Conservation (phyloP, 1,140 invertebrate species). For the Drosophila ohnishii region DNA sequence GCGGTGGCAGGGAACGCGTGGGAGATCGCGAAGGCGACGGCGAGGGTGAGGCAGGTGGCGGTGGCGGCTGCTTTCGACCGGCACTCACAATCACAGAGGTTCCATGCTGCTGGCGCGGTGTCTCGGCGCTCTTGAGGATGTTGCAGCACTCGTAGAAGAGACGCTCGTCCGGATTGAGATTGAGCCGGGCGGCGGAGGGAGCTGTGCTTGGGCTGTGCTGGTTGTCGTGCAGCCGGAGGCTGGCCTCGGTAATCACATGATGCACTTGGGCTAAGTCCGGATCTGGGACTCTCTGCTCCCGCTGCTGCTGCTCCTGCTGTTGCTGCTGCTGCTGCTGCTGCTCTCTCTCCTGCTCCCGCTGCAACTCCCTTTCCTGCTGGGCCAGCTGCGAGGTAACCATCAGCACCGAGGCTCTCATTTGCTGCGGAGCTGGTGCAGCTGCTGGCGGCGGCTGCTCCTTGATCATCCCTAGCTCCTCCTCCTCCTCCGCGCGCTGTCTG, state of each 20-base stretch:
- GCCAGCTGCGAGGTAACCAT: constrained; percentile 47
- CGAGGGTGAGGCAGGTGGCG: constrained; percentile 30
- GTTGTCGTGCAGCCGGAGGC: constrained; percentile 62
- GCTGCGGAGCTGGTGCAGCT: constrained; percentile 17
- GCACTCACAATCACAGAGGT: constrained; percentile 46
- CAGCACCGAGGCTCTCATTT: constrained; percentile 57
- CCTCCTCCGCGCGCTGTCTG: neutral
- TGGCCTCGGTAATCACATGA: constrained; percentile 70
- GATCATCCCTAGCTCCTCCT: neutral
- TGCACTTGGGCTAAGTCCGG: constrained; percentile 9
- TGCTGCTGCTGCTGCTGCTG: neutral
- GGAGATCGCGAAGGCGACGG: constrained; percentile 8
- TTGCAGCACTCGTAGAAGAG: constrained; percentile 82
- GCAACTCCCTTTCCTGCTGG: constrained; percentile 6
- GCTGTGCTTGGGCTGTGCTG: constrained; percentile 49
- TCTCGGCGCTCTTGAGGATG: constrained; percentile 78
- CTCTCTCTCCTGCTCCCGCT: neutral
- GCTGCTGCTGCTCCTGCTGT: neutral
- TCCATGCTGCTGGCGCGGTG: constrained; percentile 42
- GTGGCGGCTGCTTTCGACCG: constrained; percentile 21
- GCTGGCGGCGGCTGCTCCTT: neutral
- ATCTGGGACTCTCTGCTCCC: neutral
- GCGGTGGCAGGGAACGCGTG: constrained; percentile 9
- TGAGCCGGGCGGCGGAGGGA: constrained; percentile 54
- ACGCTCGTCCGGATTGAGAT: constrained; percentile 81